Evolutionary conservation across 2,888 invertebrate genomes (phyloP), one percentile per base, ranked within the genome.

Genomic region (Agonopterix heracliana): DNA sequence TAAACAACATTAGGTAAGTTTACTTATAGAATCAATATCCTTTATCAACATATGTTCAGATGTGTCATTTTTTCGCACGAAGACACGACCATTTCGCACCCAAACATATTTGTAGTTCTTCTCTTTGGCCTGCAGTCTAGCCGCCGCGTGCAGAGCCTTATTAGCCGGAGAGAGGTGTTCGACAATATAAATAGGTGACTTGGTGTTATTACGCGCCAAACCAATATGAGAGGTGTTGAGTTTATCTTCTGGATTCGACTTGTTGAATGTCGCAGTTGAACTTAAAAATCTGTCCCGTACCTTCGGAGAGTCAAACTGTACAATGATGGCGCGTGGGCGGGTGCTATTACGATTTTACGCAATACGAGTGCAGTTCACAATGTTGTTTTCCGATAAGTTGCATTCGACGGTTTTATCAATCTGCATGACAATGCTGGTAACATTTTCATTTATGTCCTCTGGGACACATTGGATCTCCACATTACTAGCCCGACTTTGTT

Each of bases 111-210:
- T 47, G 11, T 48, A 48, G 3, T 44, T n/a, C 12, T 41, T 42
- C 11, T 46, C 48, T 14, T 46, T 48, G 4, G 44, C 48, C 14
- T 40, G 35, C 3, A 38, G 9, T 34, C 51, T 35, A 10, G 48
- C 43, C 3, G 51, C 43, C 9, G 45, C 44, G 12, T 51, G 51
- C 2, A 51, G 40, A 14, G 45, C 35, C 35, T 51, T 51, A 35
- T 48, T 51, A 9, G 42, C 35, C 2, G 45, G 34, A 0, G 48
- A 45, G 1, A 51, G 48, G 42, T 51, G 48, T 48, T 51, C 48
- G 3, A 12, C 3, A 9, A 48, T 35, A 45, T 34, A 46, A 3
- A 46, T 41, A 8, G 46, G 46, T n/a, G 11, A 34, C 34, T 41
- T 41, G 13, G 7, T 34, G 7, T 11, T 14, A 1, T 10, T 5